Evolutionary conservation across 2,113 vertebrate species (phyloP).

Genomic region (Calonectris borealis): DNA sequence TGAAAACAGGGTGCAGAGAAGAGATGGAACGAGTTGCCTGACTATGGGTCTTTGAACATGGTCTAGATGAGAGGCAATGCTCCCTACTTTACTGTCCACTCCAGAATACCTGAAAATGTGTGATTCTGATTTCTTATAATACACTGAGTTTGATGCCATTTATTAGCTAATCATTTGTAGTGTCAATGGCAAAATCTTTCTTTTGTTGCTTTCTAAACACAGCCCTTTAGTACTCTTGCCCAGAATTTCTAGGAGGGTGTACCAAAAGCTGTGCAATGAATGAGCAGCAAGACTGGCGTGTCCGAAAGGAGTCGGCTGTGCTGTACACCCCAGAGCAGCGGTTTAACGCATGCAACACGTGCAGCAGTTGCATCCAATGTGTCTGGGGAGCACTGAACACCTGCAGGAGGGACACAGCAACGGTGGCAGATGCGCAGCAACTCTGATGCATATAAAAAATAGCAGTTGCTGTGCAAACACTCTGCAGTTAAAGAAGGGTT

Average conservation of each 20-base stretch:
- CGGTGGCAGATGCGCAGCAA: not conserved
- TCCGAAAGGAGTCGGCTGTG: not conserved
- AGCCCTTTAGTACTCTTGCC: not conserved
- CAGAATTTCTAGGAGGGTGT: not conserved
- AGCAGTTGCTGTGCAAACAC: not conserved
- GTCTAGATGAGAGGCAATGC: not conserved
- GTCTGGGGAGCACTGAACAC: not conserved
- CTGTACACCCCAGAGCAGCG: not conserved
- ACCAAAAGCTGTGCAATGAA: not conserved
- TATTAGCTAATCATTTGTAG: not conserved
- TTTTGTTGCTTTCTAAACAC: not conserved
- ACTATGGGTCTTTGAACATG: not conserved
- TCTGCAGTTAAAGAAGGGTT: not conserved
- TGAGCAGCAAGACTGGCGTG: not conserved
- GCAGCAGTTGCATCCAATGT: not conserved
- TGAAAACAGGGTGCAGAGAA: not conserved
- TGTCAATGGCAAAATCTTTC: not conserved
- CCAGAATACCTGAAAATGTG: not conserved
- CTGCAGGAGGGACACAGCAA: not conserved
- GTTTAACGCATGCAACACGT: rapidly evolving
- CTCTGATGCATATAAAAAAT: not conserved
- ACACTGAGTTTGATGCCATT: not conserved
- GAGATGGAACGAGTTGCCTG: not conserved
- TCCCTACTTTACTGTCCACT: not conserved
- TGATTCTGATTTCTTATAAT: not conserved